Evolutionary conservation across 2,888 invertebrate genomes (phyloP), one percentile per base, ranked within the genome.

Genomic region (Machimus rusticus): DNA sequence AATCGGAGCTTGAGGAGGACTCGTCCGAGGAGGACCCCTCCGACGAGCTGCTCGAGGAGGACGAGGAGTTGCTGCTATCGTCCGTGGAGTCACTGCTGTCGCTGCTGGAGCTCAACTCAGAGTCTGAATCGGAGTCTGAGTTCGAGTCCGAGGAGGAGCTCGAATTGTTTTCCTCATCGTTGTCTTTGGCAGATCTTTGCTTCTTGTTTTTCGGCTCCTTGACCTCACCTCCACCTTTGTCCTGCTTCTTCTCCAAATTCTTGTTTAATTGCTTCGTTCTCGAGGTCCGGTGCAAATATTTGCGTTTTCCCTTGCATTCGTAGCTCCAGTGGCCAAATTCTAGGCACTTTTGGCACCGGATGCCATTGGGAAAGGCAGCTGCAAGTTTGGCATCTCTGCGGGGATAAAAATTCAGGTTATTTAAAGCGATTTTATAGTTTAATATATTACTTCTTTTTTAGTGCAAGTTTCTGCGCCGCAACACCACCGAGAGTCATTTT

Each of bases 311-410:
- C 89, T 95, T 97, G 91, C 98, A 99, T 92, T 98, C 97, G 91
- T 97, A 99, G 88, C 98, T 98, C 98, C 98, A 99, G 92, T 99
- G 98, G 0, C 98, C 98, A 91, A 95, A 95, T 92, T 98, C 96
- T 79, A 98, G 93, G 91, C 98, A 99, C 93, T 98, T 98, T 92
- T 98, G 98, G 91, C 98, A 99, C 34, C 97, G 95, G 88, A 96
- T 94, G 14, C 96, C 96, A 92, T 96, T 95, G 0, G 96, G 96
- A 92, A 95, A 96, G 0, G 94, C 94, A 19, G 95, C 94, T 46
- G 95, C 94, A 90, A 95, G 92, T 88, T 95, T 94, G 86, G 94
- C 95, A 90, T 94, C 94, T 90, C 95, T 95, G 76, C 4, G 16
- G 9, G 14, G 43, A 46, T 5, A 46, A 46, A 46, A 46, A 46